Percentiles rank a stretch among this genome's conserved stretches.
These are phyloP conservation scores for Mycetomoellerius zeteki DNA, from an alignment of 1,140 invertebrate genomes.

Conservation along the genomic window DNA sequence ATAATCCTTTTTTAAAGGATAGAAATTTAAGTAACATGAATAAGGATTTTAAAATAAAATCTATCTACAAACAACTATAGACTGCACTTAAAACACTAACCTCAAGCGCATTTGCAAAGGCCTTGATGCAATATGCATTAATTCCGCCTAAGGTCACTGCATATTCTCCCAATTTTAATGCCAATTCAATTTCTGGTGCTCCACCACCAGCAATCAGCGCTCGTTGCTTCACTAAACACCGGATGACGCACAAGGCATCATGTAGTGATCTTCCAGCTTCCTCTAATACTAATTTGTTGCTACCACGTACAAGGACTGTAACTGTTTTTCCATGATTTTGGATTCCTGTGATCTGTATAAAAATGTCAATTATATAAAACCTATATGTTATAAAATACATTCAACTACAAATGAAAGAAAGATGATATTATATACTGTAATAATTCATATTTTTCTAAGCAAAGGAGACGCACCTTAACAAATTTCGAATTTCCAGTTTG, in stretches of 20 bases:
- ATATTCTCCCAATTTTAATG: slow-evolving; percentile 93
- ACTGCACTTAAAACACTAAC: slow-evolving; percentile 85
- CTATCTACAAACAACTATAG: neutral
- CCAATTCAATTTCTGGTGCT: slow-evolving; percentile 98
- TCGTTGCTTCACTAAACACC: slow-evolving; percentile 97
- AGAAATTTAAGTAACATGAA: neutral
- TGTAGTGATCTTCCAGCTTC: slow-evolving; percentile 98
- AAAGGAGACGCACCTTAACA: slow-evolving; percentile 91
- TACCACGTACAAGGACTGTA: slow-evolving; percentile 97
- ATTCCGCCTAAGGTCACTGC: slow-evolving; percentile 95
- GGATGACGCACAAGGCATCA: slow-evolving; percentile 99
- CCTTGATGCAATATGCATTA: slow-evolving; percentile 97
- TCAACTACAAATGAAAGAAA: neutral
- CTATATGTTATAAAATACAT: neutral
- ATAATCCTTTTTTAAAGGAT: neutral
- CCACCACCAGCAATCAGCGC: slow-evolving; percentile 98
- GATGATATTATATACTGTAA: neutral
- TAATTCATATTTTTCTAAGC: neutral
- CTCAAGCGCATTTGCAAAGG: slow-evolving; percentile 98
- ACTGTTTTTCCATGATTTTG: slow-evolving; percentile 96
- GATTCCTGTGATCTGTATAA: slow-evolving; percentile 93
- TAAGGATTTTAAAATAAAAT: neutral
- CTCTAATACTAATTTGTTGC: slow-evolving; percentile 98
- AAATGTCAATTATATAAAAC: slow-evolving; percentile 20
- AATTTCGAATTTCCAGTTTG: slow-evolving; percentile 96